Conservation (phyloP, 2,888 invertebrate genomes). For the Cephus pulcher region DNA sequence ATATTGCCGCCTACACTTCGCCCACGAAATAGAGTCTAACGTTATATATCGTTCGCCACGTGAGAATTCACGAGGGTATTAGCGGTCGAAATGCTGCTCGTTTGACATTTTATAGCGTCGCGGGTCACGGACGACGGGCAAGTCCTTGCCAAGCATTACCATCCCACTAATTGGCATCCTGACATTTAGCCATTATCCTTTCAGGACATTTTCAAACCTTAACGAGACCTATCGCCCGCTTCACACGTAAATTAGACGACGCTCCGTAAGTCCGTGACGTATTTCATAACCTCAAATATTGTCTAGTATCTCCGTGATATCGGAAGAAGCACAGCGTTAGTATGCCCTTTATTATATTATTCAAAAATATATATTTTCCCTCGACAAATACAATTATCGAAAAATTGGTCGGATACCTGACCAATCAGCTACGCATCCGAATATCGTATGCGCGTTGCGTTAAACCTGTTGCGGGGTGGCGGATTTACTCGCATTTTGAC, state of each 20-base stretch:
- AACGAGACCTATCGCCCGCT: constrained; percentile 32
- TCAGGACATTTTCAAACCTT: constrained; percentile 41
- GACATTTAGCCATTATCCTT: constrained; percentile 48
- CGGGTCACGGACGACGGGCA: constrained; percentile 44
- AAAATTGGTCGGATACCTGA: constrained; percentile 29
- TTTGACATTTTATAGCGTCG: constrained; percentile 56
- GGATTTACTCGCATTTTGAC: constrained; percentile 7
- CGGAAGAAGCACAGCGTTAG: neutral
- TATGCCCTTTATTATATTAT: neutral
- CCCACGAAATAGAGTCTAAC: neutral
- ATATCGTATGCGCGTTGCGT: constrained; percentile 3
- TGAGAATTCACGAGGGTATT: constrained; percentile 18
- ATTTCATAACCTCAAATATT: neutral
- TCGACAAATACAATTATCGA: constrained; percentile 7
- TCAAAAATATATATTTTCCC: neutral
- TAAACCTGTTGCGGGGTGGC: constrained; percentile 31
- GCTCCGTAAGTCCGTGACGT: neutral
- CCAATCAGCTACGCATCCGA: neutral
- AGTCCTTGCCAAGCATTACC: constrained; percentile 38
- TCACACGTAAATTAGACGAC: neutral
- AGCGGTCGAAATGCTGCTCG: constrained; percentile 39
- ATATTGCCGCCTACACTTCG: neutral
- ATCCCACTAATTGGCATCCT: constrained; percentile 52
- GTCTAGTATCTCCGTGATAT: neutral
- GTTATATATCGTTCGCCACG: neutral